Evolutionary conservation across 2,888 invertebrate genomes (phyloP).

Genomic region (Pristionchus fissidentatus): DNA sequence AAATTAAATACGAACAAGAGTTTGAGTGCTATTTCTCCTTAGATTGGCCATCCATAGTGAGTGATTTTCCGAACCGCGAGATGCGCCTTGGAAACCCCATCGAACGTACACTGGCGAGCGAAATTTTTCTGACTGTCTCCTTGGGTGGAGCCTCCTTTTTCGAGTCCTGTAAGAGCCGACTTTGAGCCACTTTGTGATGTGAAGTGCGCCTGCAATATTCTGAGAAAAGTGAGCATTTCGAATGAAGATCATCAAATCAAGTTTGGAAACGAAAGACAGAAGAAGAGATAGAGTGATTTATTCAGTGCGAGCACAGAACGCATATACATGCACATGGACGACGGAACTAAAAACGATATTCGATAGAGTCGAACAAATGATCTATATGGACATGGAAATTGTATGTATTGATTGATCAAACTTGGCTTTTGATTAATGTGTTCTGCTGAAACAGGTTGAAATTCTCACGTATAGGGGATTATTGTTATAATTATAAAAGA

Average conservation of each 20-base stretch:
- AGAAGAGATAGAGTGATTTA: conserved; percentile 18
- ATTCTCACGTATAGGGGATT: too few species aligned
- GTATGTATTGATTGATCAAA: neutral
- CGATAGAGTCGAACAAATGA: neutral
- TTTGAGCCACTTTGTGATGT: conserved; percentile 39
- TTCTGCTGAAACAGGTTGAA: too few species aligned
- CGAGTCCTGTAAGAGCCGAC: conserved; percentile 20
- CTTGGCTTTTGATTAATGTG: neutral
- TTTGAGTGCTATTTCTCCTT: conserved; percentile 52
- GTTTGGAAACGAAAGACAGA: neutral
- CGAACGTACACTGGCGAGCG: conserved; percentile 71
- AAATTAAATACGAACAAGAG: neutral
- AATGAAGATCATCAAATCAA: conserved; percentile 43
- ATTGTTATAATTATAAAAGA: too few species aligned
- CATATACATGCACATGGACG: conserved; percentile 22
- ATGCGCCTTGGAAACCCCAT: conserved; percentile 69
- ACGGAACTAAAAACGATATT: too few species aligned
- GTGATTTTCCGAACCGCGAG: conserved; percentile 72
- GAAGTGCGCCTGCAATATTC: neutral
- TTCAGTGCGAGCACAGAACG: neutral
- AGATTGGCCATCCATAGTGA: conserved; percentile 69
- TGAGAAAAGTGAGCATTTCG: neutral
- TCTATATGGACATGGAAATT: neutral
- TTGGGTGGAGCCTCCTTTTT: conserved; percentile 39
- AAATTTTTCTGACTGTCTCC: conserved; percentile 69